These are phyloP conservation scores for Pollachius pollachius DNA, from an alignment of 2,113 vertebrate species.

Conservation along the genomic window DNA sequence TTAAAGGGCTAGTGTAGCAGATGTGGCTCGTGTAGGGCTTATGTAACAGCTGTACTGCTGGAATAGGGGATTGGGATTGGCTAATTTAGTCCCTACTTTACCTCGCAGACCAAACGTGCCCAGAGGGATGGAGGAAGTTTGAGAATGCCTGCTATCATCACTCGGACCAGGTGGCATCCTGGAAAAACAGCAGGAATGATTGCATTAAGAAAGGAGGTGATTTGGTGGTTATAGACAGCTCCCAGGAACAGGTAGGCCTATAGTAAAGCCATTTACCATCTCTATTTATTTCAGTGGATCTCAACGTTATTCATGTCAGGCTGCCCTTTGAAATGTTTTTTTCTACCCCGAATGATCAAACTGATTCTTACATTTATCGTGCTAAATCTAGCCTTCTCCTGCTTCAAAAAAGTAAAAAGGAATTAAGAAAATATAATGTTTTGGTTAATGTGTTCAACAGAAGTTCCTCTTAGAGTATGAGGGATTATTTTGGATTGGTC, in stretches of 20 bases:
- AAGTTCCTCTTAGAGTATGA: neutral
- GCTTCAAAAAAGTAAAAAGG: no score
- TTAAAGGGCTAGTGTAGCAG: no score
- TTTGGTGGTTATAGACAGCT: slow-evolving; percentile 36
- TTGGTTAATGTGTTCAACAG: slow-evolving; percentile 1
- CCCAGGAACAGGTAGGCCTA: slow-evolving; percentile 31
- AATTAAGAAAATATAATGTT: neutral
- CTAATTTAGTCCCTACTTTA: neutral
- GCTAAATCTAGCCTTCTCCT: no score
- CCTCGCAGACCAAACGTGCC: slow-evolving; percentile 19
- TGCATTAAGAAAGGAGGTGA: slow-evolving; percentile 31
- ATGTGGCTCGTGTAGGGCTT: neutral
- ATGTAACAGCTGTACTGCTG: neutral
- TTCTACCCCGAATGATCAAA: no score
- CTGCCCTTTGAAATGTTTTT: no score
- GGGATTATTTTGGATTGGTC: slow-evolving; percentile 46
- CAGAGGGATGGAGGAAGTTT: slow-evolving; percentile 28
- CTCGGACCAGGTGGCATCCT: slow-evolving; percentile 4
- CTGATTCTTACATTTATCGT: no score
- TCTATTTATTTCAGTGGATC: no score
- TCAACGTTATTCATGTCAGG: no score
- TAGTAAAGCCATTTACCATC: slow-evolving; percentile 1
- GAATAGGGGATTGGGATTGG: neutral
- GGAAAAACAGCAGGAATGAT: slow-evolving; percentile 17
- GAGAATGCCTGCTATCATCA: slow-evolving; percentile 25